These are phyloP conservation scores for Cricetomys ansorgei DNA, from an alignment of 2,113 vertebrate genomes.

Conservation along the genomic window DNA sequence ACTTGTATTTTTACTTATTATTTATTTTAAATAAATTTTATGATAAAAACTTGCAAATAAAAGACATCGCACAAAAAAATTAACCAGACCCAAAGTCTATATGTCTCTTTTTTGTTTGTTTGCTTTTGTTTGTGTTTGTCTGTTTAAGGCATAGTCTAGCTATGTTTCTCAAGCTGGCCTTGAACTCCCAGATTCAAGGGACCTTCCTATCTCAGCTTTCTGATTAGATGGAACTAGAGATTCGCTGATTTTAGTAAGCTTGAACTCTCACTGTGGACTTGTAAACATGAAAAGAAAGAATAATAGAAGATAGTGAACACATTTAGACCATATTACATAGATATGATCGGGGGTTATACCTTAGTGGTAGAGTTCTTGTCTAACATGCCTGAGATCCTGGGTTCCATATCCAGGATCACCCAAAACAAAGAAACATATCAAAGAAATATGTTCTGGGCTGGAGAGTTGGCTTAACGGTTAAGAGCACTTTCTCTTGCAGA, in stretches of 20 bases:
- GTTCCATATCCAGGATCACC: too few species aligned
- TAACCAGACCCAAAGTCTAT: background rate
- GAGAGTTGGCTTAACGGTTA: background rate
- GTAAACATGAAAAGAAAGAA: slow-evolving; percentile 38
- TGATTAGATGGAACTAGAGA: background rate
- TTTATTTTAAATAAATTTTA: background rate
- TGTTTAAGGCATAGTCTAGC: background rate
- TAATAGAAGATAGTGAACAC: slow-evolving; percentile 14
- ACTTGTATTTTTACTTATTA: background rate
- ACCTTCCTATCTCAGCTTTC: background rate
- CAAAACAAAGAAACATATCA: background rate
- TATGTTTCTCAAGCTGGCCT: background rate
- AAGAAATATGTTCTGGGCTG: background rate
- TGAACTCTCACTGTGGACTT: background rate
- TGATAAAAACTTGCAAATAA: background rate
- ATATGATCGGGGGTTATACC: background rate
- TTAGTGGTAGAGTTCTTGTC: background rate
- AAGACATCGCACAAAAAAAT: background rate
- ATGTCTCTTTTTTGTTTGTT: background rate
- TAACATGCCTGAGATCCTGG: background rate
- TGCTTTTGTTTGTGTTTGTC: too few species aligned
- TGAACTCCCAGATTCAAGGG: background rate
- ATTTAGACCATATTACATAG: background rate
- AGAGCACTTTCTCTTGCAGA: background rate
- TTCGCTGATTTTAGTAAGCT: slow-evolving; percentile 7